Base-by-base conservation (phyloP, 2,888 invertebrate species). In the Lingula anatina region DNA sequence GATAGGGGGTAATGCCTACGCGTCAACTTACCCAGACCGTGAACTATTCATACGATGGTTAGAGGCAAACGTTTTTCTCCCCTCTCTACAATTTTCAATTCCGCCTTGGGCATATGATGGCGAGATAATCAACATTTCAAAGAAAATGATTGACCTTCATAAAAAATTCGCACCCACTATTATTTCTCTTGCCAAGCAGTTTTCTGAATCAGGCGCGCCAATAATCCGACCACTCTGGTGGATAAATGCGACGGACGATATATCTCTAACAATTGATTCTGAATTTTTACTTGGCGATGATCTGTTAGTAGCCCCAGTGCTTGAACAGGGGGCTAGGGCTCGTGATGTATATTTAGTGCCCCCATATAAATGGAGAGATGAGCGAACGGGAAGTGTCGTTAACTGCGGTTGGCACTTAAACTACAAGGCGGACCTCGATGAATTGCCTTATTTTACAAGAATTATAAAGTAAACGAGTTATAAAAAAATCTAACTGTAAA, bases 51-150 rank as follows among this genome's bases (percentile, higher is more conserved):
- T 89, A 27, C 79, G 90, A 64, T 96, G 95, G 95, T 75, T 87
- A 41, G 86, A 89, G 68, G 79, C 95, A 67, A 87, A 89, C 2
- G 88, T 90, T 0, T 95, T 94, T 73, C 78, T 96, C 62, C 94
- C 95, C 0, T 88, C 91, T 0, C 88, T 96, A 78, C 87, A 93
- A 70, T 93, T 92, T 64, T 90, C 90, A 0, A 86, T 90, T 68
- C 78, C 91, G 38, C 95, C 96, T 0, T 90, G 89, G 71, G 88
- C 89, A 70, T 94, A 91, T 66, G 88, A 87, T 86, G 68, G 84
- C 82, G 67, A 81, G 71, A 62, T 65, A 1, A 53, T 66, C 3
- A 50, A 55, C 20, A 57, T 70, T 18, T 56, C 67, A 2, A 54
- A 53, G 38, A 40, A 56, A 4, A 49, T 66, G 36, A 43, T 66